Percentiles rank a stretch among this genome's conserved stretches.
Conservation (phyloP, 64 coral and sea anemone genomes). For the Actinia tenebrosa region DNA sequence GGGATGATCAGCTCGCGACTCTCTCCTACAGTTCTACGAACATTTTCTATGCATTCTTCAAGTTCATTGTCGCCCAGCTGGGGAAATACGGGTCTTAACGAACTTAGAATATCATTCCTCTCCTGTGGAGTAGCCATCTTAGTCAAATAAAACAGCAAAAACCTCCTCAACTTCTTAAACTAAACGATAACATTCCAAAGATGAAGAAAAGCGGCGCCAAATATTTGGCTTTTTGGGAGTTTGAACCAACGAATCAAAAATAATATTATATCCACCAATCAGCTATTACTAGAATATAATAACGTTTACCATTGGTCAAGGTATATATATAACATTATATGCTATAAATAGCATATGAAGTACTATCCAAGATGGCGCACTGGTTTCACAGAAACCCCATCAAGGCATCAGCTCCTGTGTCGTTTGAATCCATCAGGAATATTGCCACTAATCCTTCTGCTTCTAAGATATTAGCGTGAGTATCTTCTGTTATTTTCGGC, state of each 20-base stretch:
- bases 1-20: constrained; percentile 39
- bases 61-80: constrained; percentile 43
- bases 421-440: constrained; percentile 83
- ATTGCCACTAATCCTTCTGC: constrained; percentile 70
- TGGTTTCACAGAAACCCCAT: constrained; percentile 99
- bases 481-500: neutral
- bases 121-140: constrained; percentile 43
- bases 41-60: constrained; percentile 38
- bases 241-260: constrained; percentile 6
- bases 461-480: constrained; percentile 84
- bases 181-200: neutral
- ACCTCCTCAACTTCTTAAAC: neutral
- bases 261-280: neutral
- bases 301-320: constrained; percentile 8
- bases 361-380: constrained; percentile 70
- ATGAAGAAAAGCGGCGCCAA: neutral
- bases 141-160: neutral
- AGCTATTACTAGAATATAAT: neutral
- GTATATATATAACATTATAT: neutral
- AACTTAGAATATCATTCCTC: constrained; percentile 41
- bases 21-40: constrained; percentile 40
- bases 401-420: constrained; percentile 93
- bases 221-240: neutral
- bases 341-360: constrained; percentile 35
- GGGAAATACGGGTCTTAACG: constrained; percentile 76